A percentile compares a stretch with the other conserved stretches of the same genome.
These are phyloP conservation scores for Aspidiotus destructor DNA, from an alignment of 2,888 invertebrate genomes.

Conservation along the genomic window DNA sequence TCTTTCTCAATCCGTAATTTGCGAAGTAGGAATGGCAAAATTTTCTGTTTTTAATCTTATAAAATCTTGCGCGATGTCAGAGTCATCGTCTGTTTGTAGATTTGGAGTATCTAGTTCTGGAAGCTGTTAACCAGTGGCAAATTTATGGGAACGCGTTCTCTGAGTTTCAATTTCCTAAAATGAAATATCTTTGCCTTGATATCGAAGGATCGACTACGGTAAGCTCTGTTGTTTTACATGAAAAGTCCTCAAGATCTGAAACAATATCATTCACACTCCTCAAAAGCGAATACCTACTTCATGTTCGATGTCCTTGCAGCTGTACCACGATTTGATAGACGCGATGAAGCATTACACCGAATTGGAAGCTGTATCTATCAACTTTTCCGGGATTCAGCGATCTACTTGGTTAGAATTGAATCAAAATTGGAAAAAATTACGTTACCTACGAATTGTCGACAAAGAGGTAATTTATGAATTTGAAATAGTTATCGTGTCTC, in stretches of 20 bases:
- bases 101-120: not conserved
- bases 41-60: not conserved
- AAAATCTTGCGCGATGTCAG: not conserved
- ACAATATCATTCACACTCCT: not conserved
- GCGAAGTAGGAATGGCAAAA: not conserved
- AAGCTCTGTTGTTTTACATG: not conserved
- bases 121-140: not conserved
- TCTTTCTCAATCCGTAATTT: not conserved
- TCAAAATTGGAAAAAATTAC: not conserved
- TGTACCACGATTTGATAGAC: not conserved
- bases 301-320: not conserved
- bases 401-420: not conserved
- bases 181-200: not conserved
- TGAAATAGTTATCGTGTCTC: no score
- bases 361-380: not conserved
- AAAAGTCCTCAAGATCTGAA: no score
- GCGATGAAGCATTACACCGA: not conserved
- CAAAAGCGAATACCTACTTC: not conserved
- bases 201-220: not conserved
- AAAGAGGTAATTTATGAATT: not conserved
- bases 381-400: not conserved
- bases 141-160: not conserved
- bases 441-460: not conserved
- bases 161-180: not conserved
- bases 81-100: not conserved